Base-by-base conservation (phyloP, 2,888 invertebrate species). In the Mythimna pallens region DNA sequence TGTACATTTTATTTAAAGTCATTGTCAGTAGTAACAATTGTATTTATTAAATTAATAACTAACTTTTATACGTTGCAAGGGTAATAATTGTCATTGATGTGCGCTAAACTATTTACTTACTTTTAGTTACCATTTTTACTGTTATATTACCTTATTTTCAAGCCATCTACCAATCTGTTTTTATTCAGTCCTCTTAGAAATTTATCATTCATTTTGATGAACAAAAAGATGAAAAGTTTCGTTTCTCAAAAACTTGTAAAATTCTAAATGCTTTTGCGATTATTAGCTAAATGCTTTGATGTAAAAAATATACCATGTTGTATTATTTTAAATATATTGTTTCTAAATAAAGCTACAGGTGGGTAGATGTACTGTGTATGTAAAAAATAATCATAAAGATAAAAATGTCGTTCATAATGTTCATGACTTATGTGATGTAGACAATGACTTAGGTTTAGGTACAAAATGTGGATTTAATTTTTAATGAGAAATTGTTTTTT, bases 371-470 rank as follows among this genome's bases (percentile, higher is more conserved):
- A 77, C 72, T 66, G 72, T 83, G 70, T 81, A 81, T 78, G 63
- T 78, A 78, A 65, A 65, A 76, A 81, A 80, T 87, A 84, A 80
- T 67, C 70, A 76, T 85, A 67, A 61, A 75, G n/a, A 74, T 80
- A 76, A 79, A 52, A 71, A 70, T 80, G 80, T 87, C 75, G 76
- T 87, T 86, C 83, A 85, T 87, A 89, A 88, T 80, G 55, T 82
- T 79, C 85, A 86, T 88, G 88, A 91, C 85, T 88, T 89, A 89
- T 92, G 89, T 92, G 90, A 93, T 93, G 90, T 93, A 92, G 96
- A 94, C 96, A 96, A 96, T 96, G 95, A 95, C 96, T 94, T 95
- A 95, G 93, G 90, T 85, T 92, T 93, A 94, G 92, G 93, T 94
- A 93, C 93, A 93, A 94, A 93, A 92, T 92, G 89, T 91, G 92